Conservation (phyloP, 2,113 vertebrate species). For the Macheiramphus alcinus region DNA sequence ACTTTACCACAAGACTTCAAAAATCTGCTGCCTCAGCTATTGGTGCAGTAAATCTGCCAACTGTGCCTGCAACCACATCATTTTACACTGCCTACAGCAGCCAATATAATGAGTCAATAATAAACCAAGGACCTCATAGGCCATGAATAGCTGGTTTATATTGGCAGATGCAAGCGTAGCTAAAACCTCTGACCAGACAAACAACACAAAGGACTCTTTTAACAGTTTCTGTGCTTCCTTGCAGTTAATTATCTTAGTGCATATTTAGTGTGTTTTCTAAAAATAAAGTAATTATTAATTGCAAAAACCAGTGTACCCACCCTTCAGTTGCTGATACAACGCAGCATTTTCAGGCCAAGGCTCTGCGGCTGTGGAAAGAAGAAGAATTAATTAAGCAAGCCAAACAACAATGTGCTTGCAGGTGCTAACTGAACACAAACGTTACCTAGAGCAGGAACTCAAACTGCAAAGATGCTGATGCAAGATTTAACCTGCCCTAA, state of each 20-base stretch:
- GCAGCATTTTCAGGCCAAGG: constrained; percentile 84
- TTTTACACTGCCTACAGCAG: constrained; percentile 80
- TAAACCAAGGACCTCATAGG: constrained; percentile 76
- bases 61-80: constrained; percentile 77
- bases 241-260: constrained; percentile 46
- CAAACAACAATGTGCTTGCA: neutral
- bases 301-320: constrained; percentile 62
- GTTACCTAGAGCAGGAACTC: neutral
- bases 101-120: constrained; percentile 84
- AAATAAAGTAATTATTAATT: constrained; percentile 61
- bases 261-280: constrained; percentile 55
- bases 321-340: constrained; percentile 81
- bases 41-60: constrained; percentile 84
- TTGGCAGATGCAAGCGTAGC: constrained; percentile 65
- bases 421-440: constrained; percentile 15
- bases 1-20: constrained; percentile 85
- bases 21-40: constrained; percentile 85
- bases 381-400: constrained; percentile 48
- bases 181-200: constrained; percentile 70
- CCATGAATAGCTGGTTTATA: constrained; percentile 75
- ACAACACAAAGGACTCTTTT: constrained; percentile 58
- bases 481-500: neutral
- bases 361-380: constrained; percentile 74
- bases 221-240: constrained; percentile 38
- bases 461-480: neutral